Conservation (phyloP, 2,113 vertebrate species). For the Cryptotis parvus region DNA sequence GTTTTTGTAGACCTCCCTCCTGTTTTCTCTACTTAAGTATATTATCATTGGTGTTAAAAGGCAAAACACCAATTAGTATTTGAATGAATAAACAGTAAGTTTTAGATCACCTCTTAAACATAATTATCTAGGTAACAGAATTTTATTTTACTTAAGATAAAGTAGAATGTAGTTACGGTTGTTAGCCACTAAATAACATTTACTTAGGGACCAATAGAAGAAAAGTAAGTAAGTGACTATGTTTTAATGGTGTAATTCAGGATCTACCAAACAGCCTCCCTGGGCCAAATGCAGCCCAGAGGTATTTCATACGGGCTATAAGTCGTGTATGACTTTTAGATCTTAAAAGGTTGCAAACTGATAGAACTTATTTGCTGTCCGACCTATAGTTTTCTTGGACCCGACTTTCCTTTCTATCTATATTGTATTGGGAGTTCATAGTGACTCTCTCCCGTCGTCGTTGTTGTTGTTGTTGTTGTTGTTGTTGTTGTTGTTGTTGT, state of each 20-base stretch:
- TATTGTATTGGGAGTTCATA: slow-evolving; percentile 11
- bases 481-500: too few species aligned
- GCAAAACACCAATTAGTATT: slow-evolving; percentile 39
- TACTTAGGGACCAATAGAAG: neutral
- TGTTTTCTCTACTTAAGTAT: slow-evolving; percentile 41
- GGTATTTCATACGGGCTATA: neutral
- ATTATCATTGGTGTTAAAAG: slow-evolving; percentile 40
- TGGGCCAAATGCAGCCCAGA: neutral
- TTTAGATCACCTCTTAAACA: slow-evolving; percentile 30
- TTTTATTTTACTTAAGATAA: slow-evolving; percentile 51
- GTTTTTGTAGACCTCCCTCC: slow-evolving; percentile 25
- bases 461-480: too few species aligned
- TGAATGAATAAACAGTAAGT: neutral
- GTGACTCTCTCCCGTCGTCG: too few species aligned
- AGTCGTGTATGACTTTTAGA: slow-evolving; percentile 21
- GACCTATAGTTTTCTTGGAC: neutral
- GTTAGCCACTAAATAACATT: slow-evolving; percentile 30
- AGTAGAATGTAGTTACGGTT: slow-evolving; percentile 30
- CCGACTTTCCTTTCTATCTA: slow-evolving; percentile 25
- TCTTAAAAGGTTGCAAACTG: slow-evolving; percentile 11
- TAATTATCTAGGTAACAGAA: slow-evolving; percentile 38
- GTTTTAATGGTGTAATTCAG: slow-evolving; percentile 12
- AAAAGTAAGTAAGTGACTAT: neutral
- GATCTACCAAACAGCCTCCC: neutral
- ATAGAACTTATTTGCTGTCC: neutral